Base-by-base conservation (phyloP, 2,113 vertebrate genomes). In the Mola mola region DNA sequence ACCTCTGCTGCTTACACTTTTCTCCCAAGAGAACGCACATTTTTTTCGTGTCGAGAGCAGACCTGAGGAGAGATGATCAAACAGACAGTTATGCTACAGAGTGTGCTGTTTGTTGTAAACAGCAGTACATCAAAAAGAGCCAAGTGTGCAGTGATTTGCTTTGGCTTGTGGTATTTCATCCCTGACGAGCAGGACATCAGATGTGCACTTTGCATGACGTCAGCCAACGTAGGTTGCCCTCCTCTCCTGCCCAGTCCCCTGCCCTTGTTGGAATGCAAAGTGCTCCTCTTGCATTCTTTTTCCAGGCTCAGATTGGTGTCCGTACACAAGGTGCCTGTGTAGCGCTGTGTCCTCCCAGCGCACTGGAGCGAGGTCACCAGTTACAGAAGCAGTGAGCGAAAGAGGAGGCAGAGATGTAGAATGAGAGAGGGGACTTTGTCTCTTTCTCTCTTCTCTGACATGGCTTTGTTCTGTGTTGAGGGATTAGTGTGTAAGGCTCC, bases 121-220 rank as follows among this genome's bases (percentile, higher is more conserved):
- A 59, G 67, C 47, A 38, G 25, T 26, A 61, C 53, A 68, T 83
- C 65, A 74, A 75, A 80, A 71, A 63, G 56, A 46, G 50, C 51
- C 61, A 11, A 51, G 36, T 17, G 31, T 29, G 13, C 66, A 57
- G 41, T 17, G 58, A 58, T 66, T 73, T 9, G 1, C 38, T 78
- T 71, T 63, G 63, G 63, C 72, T 68, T 25, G 31, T 55, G 37
- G 46, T 66, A 49, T 72, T 78, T 79, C 63, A 81, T 77, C 81
- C 68, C 76, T 65, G 51, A 79, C 51, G 53, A 81, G 60, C 37
- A 66, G 80, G 70, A 79, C 81, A 72, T 74, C 72, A 66, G 62
- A 74, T 62, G 71, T 49, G 26, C 37, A 10, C 65, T 87, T 88
- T 85, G 78, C 74, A 24, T 90, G 88, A 90, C 70, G 81, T 89